Evolutionary conservation across 2,888 invertebrate species (phyloP).

Genomic region (Caenorhabditis wallacei): DNA sequence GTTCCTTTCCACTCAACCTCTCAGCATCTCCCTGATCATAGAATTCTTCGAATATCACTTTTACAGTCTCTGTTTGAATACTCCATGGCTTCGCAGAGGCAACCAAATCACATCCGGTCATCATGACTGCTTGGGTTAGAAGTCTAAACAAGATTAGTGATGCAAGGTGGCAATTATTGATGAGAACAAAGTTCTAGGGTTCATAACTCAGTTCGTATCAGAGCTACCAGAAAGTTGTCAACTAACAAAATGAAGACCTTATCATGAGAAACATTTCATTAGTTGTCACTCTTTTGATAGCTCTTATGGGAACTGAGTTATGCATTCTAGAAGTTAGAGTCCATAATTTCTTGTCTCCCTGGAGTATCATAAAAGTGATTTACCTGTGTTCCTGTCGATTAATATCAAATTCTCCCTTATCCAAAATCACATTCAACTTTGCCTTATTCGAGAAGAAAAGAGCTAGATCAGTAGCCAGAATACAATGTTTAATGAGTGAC

Average conservation of each 20-base stretch:
- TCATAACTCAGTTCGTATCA: too few species aligned
- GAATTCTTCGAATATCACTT: conserved; percentile 91
- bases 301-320: too few species aligned
- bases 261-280: too few species aligned
- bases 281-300: too few species aligned
- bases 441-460: conserved; percentile 89
- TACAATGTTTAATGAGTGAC: conserved; percentile 89
- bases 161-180: too few species aligned
- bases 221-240: too few species aligned
- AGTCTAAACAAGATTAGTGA: conserved; percentile 84
- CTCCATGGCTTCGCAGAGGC: conserved; percentile 92
- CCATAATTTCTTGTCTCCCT: not conserved
- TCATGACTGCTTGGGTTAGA: conserved; percentile 88
- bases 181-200: too few species aligned
- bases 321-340: too few species aligned
- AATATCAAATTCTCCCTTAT: conserved; percentile 87
- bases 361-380: not conserved
- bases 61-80: conserved; percentile 90
- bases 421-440: conserved; percentile 73
- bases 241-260: too few species aligned
- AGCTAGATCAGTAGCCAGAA: conserved; percentile 91
- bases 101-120: conserved; percentile 91
- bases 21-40: conserved; percentile 90
- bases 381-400: conserved; percentile 87
- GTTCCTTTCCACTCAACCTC: conserved; percentile 87